Conservation (phyloP, 2,888 invertebrate species). For the Meandrusa payeni region DNA sequence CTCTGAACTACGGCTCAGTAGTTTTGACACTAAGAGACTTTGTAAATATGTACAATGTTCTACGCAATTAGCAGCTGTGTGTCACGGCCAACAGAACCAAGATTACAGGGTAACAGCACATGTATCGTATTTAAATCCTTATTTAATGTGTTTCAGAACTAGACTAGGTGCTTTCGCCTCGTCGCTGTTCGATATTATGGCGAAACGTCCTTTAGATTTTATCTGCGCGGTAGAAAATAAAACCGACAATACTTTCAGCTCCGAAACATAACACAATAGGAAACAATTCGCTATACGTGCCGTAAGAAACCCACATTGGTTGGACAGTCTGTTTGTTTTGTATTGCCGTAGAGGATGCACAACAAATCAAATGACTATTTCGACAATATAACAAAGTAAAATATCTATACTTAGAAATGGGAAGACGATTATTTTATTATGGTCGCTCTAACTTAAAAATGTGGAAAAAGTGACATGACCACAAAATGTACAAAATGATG, state of each 20-base stretch:
- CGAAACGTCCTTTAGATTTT: constrained; percentile 21
- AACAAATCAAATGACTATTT: too few species aligned
- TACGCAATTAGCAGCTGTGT: constrained; percentile 1
- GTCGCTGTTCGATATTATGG: constrained; percentile 8
- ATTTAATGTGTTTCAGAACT: constrained; percentile 19
- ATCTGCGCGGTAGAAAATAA: constrained; percentile 17
- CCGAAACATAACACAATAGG: constrained; percentile 20
- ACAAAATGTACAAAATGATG: too few species aligned
- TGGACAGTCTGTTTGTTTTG: not conserved
- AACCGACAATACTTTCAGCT: constrained; percentile 13
- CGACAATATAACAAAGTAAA: too few species aligned
- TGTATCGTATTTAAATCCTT: constrained; percentile 23
- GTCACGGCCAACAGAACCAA: constrained; percentile 1
- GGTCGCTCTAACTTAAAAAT: too few species aligned
- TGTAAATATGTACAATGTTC: too few species aligned
- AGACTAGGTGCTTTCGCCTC: not conserved
- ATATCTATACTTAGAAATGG: too few species aligned
- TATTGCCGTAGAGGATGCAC: not conserved
- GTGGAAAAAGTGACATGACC: too few species aligned
- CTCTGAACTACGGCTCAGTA: too few species aligned
- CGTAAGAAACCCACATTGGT: constrained; percentile 5
- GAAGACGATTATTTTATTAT: too few species aligned
- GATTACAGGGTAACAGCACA: constrained; percentile 15
- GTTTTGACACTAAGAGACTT: too few species aligned
- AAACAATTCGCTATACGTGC: constrained; percentile 2